A percentile compares a stretch with the other conserved stretches of the same genome.
Evolutionary conservation across 2,888 invertebrate species (phyloP).

Genomic region (Agapetus fuscipes): DNA sequence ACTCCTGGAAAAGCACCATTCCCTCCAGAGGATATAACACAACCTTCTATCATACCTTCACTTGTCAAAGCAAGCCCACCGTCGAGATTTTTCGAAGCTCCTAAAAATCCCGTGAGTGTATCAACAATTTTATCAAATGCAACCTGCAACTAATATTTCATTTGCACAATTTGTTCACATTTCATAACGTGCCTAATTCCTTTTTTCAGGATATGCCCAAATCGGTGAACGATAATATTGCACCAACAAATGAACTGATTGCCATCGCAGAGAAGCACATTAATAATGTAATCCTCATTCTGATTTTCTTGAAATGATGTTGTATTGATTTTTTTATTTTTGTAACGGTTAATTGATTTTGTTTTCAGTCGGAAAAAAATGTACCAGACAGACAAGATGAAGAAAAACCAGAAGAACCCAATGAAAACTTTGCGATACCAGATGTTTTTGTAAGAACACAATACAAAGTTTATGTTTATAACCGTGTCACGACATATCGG

Average conservation of each 20-base stretch:
- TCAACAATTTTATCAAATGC: too few species aligned
- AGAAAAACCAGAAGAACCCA: background rate
- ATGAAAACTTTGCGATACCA: background rate
- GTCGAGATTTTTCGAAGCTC: slow-evolving; percentile 1
- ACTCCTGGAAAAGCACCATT: background rate
- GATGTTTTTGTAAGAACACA: background rate
- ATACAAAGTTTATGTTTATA: too few species aligned
- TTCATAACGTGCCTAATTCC: too few species aligned
- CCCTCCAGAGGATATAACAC: background rate
- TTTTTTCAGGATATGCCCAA: too few species aligned
- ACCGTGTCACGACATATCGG: too few species aligned
- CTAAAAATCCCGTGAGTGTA: background rate
- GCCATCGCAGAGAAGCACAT: slow-evolving; percentile 17
- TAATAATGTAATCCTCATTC: slow-evolving; percentile 4
- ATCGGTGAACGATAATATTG: slow-evolving; percentile 3
- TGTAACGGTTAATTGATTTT: too few species aligned
- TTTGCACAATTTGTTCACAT: too few species aligned
- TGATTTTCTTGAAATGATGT: too few species aligned
- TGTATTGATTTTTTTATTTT: too few species aligned
- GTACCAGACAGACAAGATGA: background rate
- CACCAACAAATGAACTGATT: slow-evolving; percentile 13
- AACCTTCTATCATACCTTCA: too few species aligned
- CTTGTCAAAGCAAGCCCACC: slow-evolving; percentile 3
- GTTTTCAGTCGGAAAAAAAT: background rate
- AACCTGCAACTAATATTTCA: too few species aligned